phyloP scores from a whole-genome alignment of 2,888 invertebrate genomes.

The Zaprionus bogoriensis region DNA sequence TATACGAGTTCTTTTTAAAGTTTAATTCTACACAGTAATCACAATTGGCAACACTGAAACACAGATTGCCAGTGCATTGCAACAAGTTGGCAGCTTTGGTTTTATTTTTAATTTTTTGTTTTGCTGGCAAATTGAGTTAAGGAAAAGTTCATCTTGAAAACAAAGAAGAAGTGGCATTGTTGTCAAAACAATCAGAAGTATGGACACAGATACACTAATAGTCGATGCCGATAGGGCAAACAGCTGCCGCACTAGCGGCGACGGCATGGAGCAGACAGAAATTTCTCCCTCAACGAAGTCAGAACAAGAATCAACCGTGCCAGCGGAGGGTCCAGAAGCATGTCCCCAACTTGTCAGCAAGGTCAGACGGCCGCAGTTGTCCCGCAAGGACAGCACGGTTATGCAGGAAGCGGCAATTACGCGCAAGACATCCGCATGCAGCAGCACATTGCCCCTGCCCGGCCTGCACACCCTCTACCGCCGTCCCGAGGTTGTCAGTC shows the following conservation, averaged over 20 bases:
- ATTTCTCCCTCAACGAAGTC: conserved; percentile 63
- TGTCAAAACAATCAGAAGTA: conserved; percentile 17
- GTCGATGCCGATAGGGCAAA: conserved; percentile 23
- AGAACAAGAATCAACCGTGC: conserved; percentile 41
- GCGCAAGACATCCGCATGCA: conserved; percentile 38
- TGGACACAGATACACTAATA: conserved; percentile 34
- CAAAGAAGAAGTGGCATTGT: background rate
- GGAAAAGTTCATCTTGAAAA: conserved; percentile 6
- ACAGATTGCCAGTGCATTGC: conserved; percentile 1
- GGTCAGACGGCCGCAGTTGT: conserved; percentile 49
- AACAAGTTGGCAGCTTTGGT: conserved; percentile 34
- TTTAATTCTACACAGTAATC: background rate
- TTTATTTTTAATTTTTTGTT: conserved; percentile 48
- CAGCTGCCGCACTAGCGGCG: conserved; percentile 87
- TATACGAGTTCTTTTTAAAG: background rate
- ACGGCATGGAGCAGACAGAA: conserved; percentile 88
- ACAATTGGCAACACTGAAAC: conserved; percentile 10
- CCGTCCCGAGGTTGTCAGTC: conserved; percentile 63
- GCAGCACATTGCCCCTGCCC: conserved; percentile 59
- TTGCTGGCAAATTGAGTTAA: conserved; percentile 52
- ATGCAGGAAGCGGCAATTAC: conserved; percentile 62
- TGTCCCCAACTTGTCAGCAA: conserved; percentile 14
- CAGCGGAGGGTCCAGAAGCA: background rate
- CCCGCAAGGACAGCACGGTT: conserved; percentile 65
- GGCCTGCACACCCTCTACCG: conserved; percentile 78